These are phyloP conservation scores for Lepidurus apus DNA, from an alignment of 1,140 invertebrate species.

Conservation along the genomic window DNA sequence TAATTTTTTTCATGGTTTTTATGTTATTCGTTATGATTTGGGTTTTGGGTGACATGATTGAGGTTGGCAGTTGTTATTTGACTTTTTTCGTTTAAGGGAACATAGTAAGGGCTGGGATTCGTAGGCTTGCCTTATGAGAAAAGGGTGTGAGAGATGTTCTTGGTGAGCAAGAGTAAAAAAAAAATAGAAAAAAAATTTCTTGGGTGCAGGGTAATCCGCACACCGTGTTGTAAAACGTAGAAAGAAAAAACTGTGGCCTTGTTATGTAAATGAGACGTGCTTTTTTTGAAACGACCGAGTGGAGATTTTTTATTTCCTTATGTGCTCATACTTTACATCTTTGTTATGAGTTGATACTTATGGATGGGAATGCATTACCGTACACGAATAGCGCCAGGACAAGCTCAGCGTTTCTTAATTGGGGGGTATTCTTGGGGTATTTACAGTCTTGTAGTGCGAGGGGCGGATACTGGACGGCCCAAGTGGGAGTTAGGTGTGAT, in stretches of 20 bases:
- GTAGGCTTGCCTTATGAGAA: slow-evolving; percentile 19
- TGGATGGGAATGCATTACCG: neutral
- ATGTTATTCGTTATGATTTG: slow-evolving; percentile 16
- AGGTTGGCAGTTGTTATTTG: slow-evolving; percentile 1
- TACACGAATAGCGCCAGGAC: neutral
- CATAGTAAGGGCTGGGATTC: slow-evolving; percentile 1
- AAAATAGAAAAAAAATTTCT: neutral
- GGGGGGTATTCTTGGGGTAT: neutral
- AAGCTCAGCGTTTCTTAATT: neutral
- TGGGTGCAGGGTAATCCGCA: slow-evolving; percentile 6
- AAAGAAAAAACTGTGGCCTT: slow-evolving; percentile 17
- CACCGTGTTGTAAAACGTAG: slow-evolving; percentile 18
- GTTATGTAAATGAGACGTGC: slow-evolving; percentile 19
- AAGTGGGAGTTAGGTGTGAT: too few species aligned
- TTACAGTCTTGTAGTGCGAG: too few species aligned
- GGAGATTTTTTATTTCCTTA: slow-evolving; percentile 4
- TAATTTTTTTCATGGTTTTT: neutral
- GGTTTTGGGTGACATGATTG: slow-evolving; percentile 14
- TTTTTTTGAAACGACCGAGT: neutral
- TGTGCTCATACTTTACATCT: slow-evolving; percentile 9
- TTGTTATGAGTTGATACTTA: slow-evolving; percentile 12
- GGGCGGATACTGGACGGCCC: too few species aligned
- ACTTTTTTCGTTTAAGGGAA: slow-evolving; percentile 11
- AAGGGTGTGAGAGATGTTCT: slow-evolving; percentile 5
- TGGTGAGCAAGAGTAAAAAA: slow-evolving; percentile 5